These are phyloP conservation scores for Vicugna pacos DNA, from an alignment of 2,113 vertebrate species.

Conservation along the genomic window DNA sequence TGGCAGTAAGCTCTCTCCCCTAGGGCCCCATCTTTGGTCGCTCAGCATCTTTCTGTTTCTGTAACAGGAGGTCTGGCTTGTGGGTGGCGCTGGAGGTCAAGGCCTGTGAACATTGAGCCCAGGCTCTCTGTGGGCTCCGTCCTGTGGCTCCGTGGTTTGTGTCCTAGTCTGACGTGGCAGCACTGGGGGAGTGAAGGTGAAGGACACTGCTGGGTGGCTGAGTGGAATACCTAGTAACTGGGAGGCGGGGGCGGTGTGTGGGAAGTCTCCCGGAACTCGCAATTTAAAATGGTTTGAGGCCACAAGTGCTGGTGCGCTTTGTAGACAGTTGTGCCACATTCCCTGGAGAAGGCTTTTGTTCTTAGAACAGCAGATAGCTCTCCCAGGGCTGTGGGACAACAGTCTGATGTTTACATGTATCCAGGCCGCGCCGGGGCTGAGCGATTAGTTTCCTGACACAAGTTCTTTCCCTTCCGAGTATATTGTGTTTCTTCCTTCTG, in stretches of 20 bases:
- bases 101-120: neutral
- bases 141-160: neutral
- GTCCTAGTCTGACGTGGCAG: neutral
- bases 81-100: neutral
- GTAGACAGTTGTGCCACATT: neutral
- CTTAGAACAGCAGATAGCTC: neutral
- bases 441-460: constrained; percentile 61
- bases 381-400: neutral
- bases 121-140: neutral
- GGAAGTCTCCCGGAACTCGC: neutral
- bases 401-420: neutral
- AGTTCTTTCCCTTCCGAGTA: constrained; percentile 60
- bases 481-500: constrained; percentile 54
- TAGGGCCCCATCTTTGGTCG: rapidly evolving
- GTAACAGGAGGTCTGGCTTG: neutral
- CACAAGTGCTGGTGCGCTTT: neutral
- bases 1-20: too few species aligned
- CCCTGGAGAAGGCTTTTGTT: neutral
- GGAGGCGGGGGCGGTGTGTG: neutral
- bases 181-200: too few species aligned
- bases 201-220: neutral
- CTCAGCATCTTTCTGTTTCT: neutral
- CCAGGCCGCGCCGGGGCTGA: constrained; percentile 57
- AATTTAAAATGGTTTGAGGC: neutral
- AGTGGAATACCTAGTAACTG: rapidly evolving